A percentile compares a stretch with the other conserved stretches of the same genome.
Conservation (phyloP, 2,888 invertebrate species). For the Eristalis intricaria region DNA sequence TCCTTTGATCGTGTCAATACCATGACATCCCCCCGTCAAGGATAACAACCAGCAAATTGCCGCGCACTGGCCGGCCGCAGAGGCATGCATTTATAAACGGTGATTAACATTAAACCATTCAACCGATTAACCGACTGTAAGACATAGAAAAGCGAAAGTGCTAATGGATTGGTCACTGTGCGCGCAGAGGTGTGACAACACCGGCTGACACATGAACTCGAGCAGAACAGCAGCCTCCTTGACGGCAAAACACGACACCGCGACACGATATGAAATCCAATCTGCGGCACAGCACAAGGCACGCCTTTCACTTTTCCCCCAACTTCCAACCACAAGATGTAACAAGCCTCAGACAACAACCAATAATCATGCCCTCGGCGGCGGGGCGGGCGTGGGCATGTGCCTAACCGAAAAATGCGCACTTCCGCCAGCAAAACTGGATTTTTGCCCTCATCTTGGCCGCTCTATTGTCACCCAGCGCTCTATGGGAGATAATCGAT, state of each 20-base stretch:
- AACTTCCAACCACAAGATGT: slow-evolving; percentile 41
- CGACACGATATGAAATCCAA: slow-evolving; percentile 56
- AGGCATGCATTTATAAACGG: neutral
- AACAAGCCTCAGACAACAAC: slow-evolving; percentile 23
- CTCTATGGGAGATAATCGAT: neutral
- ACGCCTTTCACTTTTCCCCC: slow-evolving; percentile 63
- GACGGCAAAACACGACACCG: slow-evolving; percentile 23
- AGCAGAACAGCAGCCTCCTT: slow-evolving; percentile 59
- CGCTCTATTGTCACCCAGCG: neutral
- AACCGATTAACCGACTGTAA: neutral
- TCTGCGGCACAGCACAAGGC: slow-evolving; percentile 5
- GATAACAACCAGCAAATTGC: neutral
- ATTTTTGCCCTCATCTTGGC: neutral
- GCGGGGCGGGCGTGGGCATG: neutral
- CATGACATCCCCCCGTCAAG: neutral
- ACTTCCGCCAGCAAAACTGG: neutral
- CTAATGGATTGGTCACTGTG: slow-evolving; percentile 48
- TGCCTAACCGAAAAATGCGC: neutral
- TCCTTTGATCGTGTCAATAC: neutral
- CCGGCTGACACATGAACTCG: slow-evolving; percentile 64
- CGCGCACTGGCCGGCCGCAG: too few species aligned
- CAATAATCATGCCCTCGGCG: slow-evolving; percentile 18
- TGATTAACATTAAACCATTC: neutral
- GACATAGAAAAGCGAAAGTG: slow-evolving; percentile 54
- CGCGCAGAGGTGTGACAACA: slow-evolving; percentile 61